Evolutionary conservation across 2,888 invertebrate species (phyloP).

Genomic region (Aphidoletes aphidimyza): DNA sequence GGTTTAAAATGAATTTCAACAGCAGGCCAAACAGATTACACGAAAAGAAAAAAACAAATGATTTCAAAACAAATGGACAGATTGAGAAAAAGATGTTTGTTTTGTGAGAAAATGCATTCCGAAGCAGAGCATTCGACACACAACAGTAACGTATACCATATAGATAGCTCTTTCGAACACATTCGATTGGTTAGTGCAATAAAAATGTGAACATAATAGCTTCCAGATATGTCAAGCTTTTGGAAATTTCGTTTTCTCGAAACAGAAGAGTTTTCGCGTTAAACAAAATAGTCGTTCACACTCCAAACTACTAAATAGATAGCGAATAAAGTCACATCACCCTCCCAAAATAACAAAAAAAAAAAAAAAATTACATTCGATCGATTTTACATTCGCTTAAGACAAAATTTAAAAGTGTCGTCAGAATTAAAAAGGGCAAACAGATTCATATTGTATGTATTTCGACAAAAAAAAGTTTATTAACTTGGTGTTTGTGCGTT

Average conservation of each 20-base stretch:
- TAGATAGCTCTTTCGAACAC: neutral
- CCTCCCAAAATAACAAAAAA: too few species aligned
- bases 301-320: too few species aligned
- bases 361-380: neutral
- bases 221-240: too few species aligned
- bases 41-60: neutral
- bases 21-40: neutral
- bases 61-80: neutral
- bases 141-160: neutral
- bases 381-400: neutral
- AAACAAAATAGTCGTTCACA: too few species aligned
- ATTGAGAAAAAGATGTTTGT: neutral
- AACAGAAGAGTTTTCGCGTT: too few species aligned
- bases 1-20: neutral
- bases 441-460: slow-evolving; percentile 5
- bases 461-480: slow-evolving; percentile 32
- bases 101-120: neutral
- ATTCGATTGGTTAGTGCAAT: slow-evolving; percentile 55
- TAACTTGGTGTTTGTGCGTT: slow-evolving; percentile 1
- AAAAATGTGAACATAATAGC: too few species aligned
- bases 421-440: slow-evolving; percentile 8
- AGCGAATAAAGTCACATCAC: neutral
- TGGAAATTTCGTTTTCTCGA: too few species aligned
- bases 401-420: slow-evolving; percentile 1
- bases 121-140: neutral